Percentiles rank a stretch among this genome's conserved stretches.
phyloP scores from a whole-genome alignment of 2,113 vertebrate species.

The Suncus etruscus region DNA sequence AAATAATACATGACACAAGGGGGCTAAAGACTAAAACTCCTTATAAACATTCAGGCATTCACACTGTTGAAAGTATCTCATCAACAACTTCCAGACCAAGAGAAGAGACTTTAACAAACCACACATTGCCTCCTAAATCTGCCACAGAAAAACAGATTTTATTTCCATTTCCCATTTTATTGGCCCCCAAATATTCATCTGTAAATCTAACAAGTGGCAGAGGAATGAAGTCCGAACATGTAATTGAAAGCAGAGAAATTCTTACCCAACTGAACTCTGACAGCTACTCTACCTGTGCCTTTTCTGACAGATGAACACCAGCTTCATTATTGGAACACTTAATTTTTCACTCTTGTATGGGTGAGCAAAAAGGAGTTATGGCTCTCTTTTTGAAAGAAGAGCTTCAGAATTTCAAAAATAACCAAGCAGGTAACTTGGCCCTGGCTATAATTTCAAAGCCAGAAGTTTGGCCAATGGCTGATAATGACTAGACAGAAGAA shows the following conservation, averaged over 20 bases:
- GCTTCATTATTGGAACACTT: conserved; percentile 35
- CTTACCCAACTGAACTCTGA: neutral
- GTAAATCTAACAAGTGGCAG: neutral
- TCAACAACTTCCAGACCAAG: conserved; percentile 12
- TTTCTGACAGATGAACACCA: conserved; percentile 11
- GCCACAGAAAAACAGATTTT: conserved; percentile 13
- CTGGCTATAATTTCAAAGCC: conserved; percentile 37
- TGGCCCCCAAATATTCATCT: conserved; percentile 10
- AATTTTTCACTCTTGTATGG: neutral
- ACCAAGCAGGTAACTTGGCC: neutral
- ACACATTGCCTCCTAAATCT: conserved; percentile 29
- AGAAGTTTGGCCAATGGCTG: neutral
- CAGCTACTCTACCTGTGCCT: neutral
- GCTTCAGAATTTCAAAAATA: conserved; percentile 24
- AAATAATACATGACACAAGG: neutral
- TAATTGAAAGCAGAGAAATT: neutral
- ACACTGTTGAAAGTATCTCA: conserved; percentile 50
- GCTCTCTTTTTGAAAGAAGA: conserved; percentile 29
- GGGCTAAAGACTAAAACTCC: neutral
- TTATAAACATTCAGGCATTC: neutral
- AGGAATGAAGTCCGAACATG: neutral
- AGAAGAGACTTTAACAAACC: conserved; percentile 19
- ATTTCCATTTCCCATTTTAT: conserved; percentile 48
- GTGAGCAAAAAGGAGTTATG: conserved; percentile 26
- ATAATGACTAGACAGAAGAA: conserved; percentile 37